phyloP scores from a whole-genome alignment of 2,888 invertebrate genomes.

The Amblyteles armatorius region DNA sequence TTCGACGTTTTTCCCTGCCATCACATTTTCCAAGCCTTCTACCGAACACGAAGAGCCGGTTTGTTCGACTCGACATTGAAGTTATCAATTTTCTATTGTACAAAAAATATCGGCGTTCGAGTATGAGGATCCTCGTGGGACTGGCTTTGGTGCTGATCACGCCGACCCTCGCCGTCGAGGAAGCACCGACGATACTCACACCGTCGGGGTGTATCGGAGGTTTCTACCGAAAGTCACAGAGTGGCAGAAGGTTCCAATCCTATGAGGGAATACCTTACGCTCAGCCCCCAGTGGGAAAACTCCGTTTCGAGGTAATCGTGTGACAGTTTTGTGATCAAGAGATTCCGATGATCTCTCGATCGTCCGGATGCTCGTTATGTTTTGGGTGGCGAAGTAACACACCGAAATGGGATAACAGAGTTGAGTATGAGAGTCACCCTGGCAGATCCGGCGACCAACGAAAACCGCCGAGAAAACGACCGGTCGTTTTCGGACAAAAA shows the following conservation, averaged over 20 bases:
- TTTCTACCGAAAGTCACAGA: constrained; percentile 70
- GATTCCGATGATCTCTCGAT: neutral
- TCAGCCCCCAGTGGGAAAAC: constrained; percentile 71
- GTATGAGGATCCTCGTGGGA: neutral
- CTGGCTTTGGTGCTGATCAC: neutral
- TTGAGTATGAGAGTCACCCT: neutral
- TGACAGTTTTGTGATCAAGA: neutral
- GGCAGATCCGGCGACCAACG: too few relatives aligned
- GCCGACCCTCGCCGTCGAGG: neutral
- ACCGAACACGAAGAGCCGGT: too few relatives aligned
- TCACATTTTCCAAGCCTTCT: too few relatives aligned
- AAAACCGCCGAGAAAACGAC: too few relatives aligned
- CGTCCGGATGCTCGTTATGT: neutral
- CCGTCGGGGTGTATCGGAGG: constrained; percentile 72
- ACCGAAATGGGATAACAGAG: neutral
- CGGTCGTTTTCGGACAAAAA: too few relatives aligned
- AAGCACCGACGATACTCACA: constrained; percentile 68
- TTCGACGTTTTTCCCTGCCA: too few relatives aligned
- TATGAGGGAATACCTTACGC: constrained; percentile 77
- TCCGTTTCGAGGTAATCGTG: constrained; percentile 72
- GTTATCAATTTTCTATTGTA: neutral
- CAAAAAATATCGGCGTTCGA: neutral
- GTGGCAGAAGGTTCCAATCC: constrained; percentile 70
- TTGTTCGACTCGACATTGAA: too few relatives aligned
- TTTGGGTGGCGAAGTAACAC: too few relatives aligned